Percentiles rank a stretch among this genome's conserved stretches.
Conservation (phyloP, 2,888 invertebrate species). For the Patella pellucida region DNA sequence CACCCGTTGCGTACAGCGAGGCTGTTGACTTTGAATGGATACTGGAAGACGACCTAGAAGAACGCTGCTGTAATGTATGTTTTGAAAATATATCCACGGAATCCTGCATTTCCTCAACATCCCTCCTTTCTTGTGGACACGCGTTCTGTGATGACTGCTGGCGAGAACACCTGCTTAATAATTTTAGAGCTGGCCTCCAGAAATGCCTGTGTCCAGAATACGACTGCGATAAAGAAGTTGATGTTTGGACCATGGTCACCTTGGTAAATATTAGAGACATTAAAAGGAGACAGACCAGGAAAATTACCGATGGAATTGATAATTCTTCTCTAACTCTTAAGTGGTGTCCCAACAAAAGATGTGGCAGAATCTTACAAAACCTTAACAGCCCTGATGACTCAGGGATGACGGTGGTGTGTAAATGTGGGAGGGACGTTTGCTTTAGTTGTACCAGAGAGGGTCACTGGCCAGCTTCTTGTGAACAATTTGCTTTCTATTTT, state of each 20-base stretch:
- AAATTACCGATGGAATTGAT: conserved; percentile 23
- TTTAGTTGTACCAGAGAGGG: conserved; percentile 43
- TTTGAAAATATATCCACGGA: not conserved
- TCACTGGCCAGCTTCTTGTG: conserved; percentile 53
- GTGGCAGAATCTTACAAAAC: conserved; percentile 27
- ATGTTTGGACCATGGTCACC: conserved; percentile 30
- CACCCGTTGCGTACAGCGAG: not conserved
- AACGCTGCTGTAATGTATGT: conserved; percentile 15
- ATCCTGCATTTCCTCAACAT: conserved; percentile 19
- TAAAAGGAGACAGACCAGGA: conserved; percentile 20
- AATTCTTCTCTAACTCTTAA: conserved; percentile 18
- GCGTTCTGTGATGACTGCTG: conserved; percentile 38
- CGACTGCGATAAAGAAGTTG: conserved; percentile 29
- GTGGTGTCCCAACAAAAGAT: conserved; percentile 38
- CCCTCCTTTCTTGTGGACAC: conserved; percentile 33
- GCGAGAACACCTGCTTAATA: conserved; percentile 26
- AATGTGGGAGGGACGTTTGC: conserved; percentile 45
- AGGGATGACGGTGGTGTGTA: conserved; percentile 22
- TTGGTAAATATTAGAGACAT: conserved; percentile 31
- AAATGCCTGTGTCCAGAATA: conserved; percentile 35
- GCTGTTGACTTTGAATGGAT: not conserved
- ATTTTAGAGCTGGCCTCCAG: conserved; percentile 23
- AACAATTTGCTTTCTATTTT: conserved; percentile 31
- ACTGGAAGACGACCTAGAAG: not conserved
- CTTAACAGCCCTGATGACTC: not conserved